phyloP scores from a whole-genome alignment of 2,113 vertebrate genomes.

The Atractosteus spatula region DNA sequence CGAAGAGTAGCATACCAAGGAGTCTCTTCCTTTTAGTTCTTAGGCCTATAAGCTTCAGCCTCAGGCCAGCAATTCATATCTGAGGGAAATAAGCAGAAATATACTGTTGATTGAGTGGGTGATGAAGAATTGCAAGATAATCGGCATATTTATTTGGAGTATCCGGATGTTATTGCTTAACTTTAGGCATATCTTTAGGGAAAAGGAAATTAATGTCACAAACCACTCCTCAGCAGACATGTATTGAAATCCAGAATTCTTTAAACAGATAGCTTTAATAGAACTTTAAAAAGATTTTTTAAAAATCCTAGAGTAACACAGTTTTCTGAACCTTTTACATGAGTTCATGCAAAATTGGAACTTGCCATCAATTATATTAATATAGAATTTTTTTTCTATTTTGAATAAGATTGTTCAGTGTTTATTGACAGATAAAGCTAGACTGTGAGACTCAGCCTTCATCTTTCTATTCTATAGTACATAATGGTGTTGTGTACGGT shows the following conservation, averaged over 20 bases:
- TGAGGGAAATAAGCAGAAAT: conserved; percentile 28
- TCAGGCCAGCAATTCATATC: conserved; percentile 29
- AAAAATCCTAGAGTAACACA: no score
- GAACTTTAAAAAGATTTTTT: no score
- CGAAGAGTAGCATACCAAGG: conserved; percentile 24
- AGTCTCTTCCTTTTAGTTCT: conserved; percentile 18
- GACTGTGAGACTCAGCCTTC: no score
- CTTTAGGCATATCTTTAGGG: conserved; percentile 55
- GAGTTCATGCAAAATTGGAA: no score
- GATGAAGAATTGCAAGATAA: conserved; percentile 65
- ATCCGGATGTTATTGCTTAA: conserved; percentile 64
- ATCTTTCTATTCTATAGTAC: no score
- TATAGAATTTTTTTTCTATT: no score
- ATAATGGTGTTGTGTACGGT: no score
- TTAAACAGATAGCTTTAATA: not conserved
- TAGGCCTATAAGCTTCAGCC: conserved; percentile 18
- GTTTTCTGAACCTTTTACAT: no score
- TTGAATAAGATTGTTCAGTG: no score
- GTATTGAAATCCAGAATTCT: conserved; percentile 39
- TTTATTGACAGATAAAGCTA: no score
- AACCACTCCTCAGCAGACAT: conserved; percentile 61
- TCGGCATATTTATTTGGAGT: conserved; percentile 67
- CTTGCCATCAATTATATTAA: no score
- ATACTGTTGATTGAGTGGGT: conserved; percentile 57
- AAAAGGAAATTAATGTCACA: conserved; percentile 58